Percentiles rank a stretch among this genome's conserved stretches.
phyloP scores from a whole-genome alignment of 1,140 invertebrate species.

The Apis cerana region DNA sequence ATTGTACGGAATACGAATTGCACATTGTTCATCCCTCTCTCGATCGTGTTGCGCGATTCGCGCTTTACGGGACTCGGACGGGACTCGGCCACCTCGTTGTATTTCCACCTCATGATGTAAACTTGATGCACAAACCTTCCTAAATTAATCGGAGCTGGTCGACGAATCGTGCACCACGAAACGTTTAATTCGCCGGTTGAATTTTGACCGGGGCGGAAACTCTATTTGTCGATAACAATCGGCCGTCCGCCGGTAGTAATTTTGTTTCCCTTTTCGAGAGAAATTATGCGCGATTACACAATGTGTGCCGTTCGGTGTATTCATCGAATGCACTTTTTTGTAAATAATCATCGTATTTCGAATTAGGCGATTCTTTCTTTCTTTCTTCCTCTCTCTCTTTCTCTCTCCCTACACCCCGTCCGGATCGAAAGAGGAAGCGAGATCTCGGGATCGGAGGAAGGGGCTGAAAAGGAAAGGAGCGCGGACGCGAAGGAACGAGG shows the following conservation, averaged over 20 bases:
- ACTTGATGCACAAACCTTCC: conserved; percentile 61
- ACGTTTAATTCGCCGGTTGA: conserved; percentile 56
- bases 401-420: too few species aligned
- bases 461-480: not conserved
- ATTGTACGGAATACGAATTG: conserved; percentile 1
- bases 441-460: not conserved
- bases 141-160: conserved; percentile 57
- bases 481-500: conserved; percentile 34
- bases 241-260: not conserved
- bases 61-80: conserved; percentile 37
- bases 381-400: too few species aligned
- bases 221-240: conserved; percentile 46
- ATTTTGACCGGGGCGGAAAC: conserved; percentile 33
- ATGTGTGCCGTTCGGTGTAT: not conserved
- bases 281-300: conserved; percentile 2
- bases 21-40: not conserved
- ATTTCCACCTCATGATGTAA: conserved; percentile 44
- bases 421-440: not conserved
- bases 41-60: not conserved
- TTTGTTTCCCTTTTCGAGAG: conserved; percentile 10
- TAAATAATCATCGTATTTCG: not conserved
- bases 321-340: too few species aligned
- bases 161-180: conserved; percentile 37
- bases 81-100: conserved; percentile 12
- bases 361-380: not conserved